Evolutionary conservation across 2,888 invertebrate genomes (phyloP), one percentile per base, ranked within the genome.

Genomic region (Dryobota labecula): DNA sequence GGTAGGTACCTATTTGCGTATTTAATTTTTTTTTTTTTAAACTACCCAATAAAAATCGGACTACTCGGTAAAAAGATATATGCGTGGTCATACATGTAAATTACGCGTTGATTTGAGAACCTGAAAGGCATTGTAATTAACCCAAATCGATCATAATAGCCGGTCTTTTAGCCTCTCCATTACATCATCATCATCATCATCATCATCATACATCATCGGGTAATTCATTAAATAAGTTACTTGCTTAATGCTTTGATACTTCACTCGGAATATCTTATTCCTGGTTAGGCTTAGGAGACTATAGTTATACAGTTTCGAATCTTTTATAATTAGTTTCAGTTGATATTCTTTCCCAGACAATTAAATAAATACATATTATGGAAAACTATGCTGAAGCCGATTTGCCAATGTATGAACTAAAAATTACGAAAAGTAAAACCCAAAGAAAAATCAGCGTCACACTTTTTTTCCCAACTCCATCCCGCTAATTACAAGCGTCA

Each of bases 401-500:
- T 75, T n/a, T 41, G 0, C 15, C 13, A 9, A 33, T 4, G 4
- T 24, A 27, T 20, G 18, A 6, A 30, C 6, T 24, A 15, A 62
- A 15, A 51, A 33, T 2, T 2, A 67, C 38, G 18, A 64, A 65
- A 58, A 30, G 11, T 51, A 36, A 65, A 43, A 20, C 0, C 11
- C 45, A 49, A 62, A 54, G 30, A 68, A 51, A 80, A 69, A 66
- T 79, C 51, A 20, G 43, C 7, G 30, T 18, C 24, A 18, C n/a
- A 27, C 15, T 47, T 61, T 74, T 64, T 68, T 69, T 24, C 15
- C 38, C 30, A 45, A 62, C 15, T 57, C 38, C 60, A 49, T 41
- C 38, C 8, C 38, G n/a, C 38, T 78, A 66, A 76, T 81, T 66
- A 70, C 70, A 58, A 54, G 27, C 61, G 38, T 76, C 81, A 63